Percentiles rank a stretch among this genome's conserved stretches.
phyloP scores from a whole-genome alignment of 2,113 vertebrate species.

The Holacanthus passer region DNA sequence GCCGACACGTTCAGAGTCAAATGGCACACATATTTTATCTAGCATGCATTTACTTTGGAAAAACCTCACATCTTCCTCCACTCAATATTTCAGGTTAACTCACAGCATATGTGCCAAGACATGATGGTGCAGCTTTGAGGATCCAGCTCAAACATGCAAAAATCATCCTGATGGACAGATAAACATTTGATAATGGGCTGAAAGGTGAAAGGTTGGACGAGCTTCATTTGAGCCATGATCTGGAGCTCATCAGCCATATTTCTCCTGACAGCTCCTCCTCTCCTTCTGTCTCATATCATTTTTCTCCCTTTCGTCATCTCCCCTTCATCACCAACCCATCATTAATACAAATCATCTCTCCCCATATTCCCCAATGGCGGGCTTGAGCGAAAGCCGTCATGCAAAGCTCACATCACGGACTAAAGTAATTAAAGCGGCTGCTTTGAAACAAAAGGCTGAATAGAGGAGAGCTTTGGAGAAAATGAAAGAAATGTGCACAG shows the following conservation, averaged over 20 bases:
- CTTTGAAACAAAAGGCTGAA: constrained; percentile 77
- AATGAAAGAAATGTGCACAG: constrained; percentile 66
- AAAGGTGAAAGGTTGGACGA: constrained; percentile 59
- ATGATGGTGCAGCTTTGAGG: neutral
- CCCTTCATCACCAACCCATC: constrained; percentile 67
- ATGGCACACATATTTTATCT: neutral
- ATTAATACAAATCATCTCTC: constrained; percentile 83
- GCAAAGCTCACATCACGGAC: constrained; percentile 63
- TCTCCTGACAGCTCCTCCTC: constrained; percentile 66
- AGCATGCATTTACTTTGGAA: neutral
- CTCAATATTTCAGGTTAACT: neutral
- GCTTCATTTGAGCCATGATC: constrained; percentile 70
- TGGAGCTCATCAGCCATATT: constrained; percentile 64
- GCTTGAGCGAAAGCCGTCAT: constrained; percentile 69
- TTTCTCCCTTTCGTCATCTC: constrained; percentile 62
- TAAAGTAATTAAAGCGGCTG: constrained; percentile 77
- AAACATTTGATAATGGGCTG: constrained; percentile 48
- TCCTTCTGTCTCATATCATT: constrained; percentile 73
- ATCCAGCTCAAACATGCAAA: constrained; percentile 15
- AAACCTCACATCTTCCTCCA: neutral
- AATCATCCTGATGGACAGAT: constrained; percentile 42
- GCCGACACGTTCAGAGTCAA: constrained; percentile 15
- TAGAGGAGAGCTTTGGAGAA: constrained; percentile 57
- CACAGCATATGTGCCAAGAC: neutral
- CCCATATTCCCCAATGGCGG: constrained; percentile 61